phyloP scores from a whole-genome alignment of 2,797 vertebrate species.

The Benthosema pterotum region DNA sequence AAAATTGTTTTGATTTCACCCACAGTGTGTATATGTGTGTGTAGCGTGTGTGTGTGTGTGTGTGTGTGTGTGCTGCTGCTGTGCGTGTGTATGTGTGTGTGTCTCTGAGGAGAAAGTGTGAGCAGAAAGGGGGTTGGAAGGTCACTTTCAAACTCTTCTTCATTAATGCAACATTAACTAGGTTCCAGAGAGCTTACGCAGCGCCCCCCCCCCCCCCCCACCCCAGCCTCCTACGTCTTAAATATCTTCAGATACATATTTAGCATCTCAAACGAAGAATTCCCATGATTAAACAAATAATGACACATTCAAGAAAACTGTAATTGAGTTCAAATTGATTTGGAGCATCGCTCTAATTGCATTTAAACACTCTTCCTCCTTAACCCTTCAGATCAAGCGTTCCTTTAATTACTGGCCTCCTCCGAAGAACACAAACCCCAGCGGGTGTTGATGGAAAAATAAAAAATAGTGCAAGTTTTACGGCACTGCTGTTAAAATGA shows the following conservation, averaged over 20 bases:
- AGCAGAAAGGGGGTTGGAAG: conserved; percentile 32
- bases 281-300: conserved; percentile 82
- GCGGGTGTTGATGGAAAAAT: conserved; percentile 68
- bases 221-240: conserved; percentile 41
- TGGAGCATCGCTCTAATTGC: conserved; percentile 75
- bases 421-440: conserved; percentile 69
- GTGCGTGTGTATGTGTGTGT: conserved; percentile 2
- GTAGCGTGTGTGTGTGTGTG: conserved; percentile 21
- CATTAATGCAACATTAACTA: conserved; percentile 66
- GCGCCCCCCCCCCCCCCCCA: too few species aligned
- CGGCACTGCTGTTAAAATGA: conserved; percentile 56
- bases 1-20: conserved; percentile 35
- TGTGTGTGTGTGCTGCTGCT: background rate
- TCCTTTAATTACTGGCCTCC: conserved; percentile 79
- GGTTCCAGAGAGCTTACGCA: conserved; percentile 45
- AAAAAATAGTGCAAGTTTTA: conserved; percentile 69
- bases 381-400: conserved; percentile 72
- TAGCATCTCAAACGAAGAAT: conserved; percentile 71
- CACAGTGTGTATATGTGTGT: conserved; percentile 10
- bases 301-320: conserved; percentile 75
- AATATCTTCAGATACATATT: conserved; percentile 65
- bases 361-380: conserved; percentile 80
- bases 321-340: conserved; percentile 81
- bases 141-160: conserved; percentile 71
- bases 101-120: conserved; percentile 32